These are phyloP conservation scores for Lepidocolaptes lacrymiger DNA, from an alignment of 2,797 vertebrate genomes.

Conservation along the genomic window DNA sequence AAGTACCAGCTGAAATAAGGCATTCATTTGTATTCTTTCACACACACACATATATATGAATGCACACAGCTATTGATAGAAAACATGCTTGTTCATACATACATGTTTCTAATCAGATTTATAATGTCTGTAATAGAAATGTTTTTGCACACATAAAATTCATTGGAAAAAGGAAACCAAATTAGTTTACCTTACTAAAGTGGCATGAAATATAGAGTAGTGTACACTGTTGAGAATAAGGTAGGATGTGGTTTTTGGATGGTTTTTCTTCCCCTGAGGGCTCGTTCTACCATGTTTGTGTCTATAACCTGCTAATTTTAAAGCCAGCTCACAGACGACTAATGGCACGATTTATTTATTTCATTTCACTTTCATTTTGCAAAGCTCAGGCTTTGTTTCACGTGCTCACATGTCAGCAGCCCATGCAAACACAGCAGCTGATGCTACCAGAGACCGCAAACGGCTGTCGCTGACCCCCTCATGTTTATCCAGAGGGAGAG, in stretches of 20 bases:
- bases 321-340: background rate
- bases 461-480: accelerated
- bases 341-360: background rate
- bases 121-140: background rate
- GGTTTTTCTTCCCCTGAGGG: background rate
- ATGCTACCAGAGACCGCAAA: background rate
- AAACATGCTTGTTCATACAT: background rate
- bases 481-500: background rate
- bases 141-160: background rate
- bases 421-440: background rate
- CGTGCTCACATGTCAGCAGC: background rate
- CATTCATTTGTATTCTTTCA: background rate
- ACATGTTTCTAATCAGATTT: background rate
- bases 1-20: background rate
- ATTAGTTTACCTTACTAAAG: background rate
- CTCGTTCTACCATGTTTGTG: background rate
- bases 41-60: background rate
- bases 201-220: background rate
- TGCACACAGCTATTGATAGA: background rate
- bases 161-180: background rate
- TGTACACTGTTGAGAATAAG: background rate
- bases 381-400: background rate
- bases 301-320: constrained; percentile 8
- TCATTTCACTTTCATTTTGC: constrained; percentile 39
- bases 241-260: background rate